Conservation (phyloP, 2,797 vertebrate genomes). For the Nannoperca obscura region DNA sequence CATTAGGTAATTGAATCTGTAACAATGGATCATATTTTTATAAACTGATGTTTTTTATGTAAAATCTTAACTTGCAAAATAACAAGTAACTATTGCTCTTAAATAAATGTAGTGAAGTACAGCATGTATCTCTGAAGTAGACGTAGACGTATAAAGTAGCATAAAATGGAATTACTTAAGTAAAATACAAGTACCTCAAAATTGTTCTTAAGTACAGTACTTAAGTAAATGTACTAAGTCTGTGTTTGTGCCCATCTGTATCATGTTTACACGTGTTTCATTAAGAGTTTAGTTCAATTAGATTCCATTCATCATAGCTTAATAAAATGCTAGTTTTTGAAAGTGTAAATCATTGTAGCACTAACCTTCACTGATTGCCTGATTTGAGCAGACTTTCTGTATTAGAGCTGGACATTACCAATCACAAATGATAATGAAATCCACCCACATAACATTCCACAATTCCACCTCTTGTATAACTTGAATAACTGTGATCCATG, state of each 20-base stretch:
- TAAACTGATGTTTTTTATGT: too few species aligned
- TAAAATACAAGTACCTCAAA: too few species aligned
- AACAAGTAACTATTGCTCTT: too few species aligned
- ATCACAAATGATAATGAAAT: slow-evolving; percentile 73
- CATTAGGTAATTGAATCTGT: too few species aligned
- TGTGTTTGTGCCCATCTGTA: slow-evolving; percentile 9
- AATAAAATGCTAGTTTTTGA: slow-evolving; percentile 58
- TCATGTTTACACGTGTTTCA: slow-evolving; percentile 19
- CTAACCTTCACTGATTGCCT: slow-evolving; percentile 66
- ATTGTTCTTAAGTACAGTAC: too few species aligned
- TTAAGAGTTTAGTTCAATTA: slow-evolving; percentile 43
- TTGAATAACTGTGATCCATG: slow-evolving; percentile 71
- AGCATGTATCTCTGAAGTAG: too few species aligned
- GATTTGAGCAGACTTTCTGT: slow-evolving; percentile 51
- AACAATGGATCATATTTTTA: too few species aligned
- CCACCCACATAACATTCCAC: slow-evolving; percentile 62
- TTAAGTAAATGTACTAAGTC: too few species aligned
- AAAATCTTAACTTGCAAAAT: too few species aligned
- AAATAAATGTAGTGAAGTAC: background rate
- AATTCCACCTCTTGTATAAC: slow-evolving; percentile 65
- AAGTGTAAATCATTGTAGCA: slow-evolving; percentile 40
- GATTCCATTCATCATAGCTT: slow-evolving; percentile 31
- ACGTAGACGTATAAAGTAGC: too few species aligned
- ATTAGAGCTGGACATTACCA: slow-evolving; percentile 65
- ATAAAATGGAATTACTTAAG: too few species aligned